Percentiles rank a stretch among this genome's conserved stretches.
These are phyloP conservation scores for Catharus bicknelli DNA, from an alignment of 2,113 vertebrate genomes.

Conservation along the genomic window DNA sequence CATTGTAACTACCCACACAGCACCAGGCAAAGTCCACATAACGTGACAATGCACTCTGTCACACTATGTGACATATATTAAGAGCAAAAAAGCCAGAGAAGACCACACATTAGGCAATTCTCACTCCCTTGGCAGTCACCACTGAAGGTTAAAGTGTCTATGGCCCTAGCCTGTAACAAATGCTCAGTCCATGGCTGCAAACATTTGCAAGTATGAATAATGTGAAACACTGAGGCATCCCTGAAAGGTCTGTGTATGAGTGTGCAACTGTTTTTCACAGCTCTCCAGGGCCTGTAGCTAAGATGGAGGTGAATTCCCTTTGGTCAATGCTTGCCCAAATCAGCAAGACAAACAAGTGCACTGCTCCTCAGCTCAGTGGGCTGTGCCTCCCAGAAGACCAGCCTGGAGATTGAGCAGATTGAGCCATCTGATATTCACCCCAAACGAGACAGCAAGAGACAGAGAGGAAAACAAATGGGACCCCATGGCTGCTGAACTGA, in stretches of 20 bases:
- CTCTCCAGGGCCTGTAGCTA: not conserved
- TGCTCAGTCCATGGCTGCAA: not conserved
- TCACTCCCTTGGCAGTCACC: not conserved
- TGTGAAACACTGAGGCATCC: not conserved
- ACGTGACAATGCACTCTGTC: not conserved
- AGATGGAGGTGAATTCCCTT: not conserved
- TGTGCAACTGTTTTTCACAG: not conserved
- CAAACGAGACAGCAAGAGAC: slow-evolving; percentile 28
- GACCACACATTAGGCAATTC: not conserved
- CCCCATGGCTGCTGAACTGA: slow-evolving; percentile 33
- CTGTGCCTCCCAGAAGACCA: slow-evolving; percentile 6
- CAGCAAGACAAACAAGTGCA: slow-evolving; percentile 8
- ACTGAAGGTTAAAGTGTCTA: not conserved
- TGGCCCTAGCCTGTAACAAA: not conserved
- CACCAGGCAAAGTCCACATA: not conserved
- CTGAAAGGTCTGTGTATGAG: not conserved
- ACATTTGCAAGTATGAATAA: not conserved
- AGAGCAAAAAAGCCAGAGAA: not conserved
- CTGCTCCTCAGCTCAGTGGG: not conserved
- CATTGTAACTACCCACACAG: not conserved
- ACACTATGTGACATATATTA: not conserved
- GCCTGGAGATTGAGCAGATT: slow-evolving; percentile 23
- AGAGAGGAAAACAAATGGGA: slow-evolving; percentile 57
- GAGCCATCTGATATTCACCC: slow-evolving; percentile 60
- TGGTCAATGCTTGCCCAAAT: not conserved